Percentiles rank a stretch among this genome's conserved stretches.
Conservation (phyloP, 2,888 invertebrate genomes). For the Ochlodes sylvanus region DNA sequence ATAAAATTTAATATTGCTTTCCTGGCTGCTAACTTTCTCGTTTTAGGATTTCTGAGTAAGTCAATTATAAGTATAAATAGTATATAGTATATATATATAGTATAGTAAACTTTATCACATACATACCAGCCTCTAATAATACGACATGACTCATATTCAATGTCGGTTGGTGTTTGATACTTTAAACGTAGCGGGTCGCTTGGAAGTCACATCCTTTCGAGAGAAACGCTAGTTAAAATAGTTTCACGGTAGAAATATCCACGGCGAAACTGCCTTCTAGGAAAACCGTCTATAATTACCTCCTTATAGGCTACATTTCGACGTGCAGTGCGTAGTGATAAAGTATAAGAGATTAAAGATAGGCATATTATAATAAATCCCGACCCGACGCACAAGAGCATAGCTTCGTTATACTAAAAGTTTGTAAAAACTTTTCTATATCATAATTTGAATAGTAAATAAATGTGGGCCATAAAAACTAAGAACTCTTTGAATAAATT, state of each 20-base stretch:
- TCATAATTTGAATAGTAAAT: not conserved
- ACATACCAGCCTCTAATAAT: not conserved
- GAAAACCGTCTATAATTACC: not conserved
- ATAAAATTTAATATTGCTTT: too few species aligned
- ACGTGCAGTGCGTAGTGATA: too few species aligned
- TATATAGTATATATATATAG: too few species aligned
- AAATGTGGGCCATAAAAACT: too few species aligned
- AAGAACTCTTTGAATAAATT: not conserved
- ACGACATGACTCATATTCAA: not conserved
- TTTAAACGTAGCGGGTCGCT: not conserved
- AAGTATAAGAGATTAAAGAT: not conserved
- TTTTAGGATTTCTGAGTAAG: too few species aligned
- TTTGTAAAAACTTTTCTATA: too few species aligned
- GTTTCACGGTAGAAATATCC: not conserved
- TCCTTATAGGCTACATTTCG: not conserved
- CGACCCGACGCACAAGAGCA: not conserved
- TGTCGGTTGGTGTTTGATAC: too few species aligned
- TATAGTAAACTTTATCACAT: too few species aligned
- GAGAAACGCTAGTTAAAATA: not conserved
- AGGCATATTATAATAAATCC: not conserved
- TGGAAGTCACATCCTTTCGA: not conserved
- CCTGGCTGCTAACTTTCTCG: too few species aligned
- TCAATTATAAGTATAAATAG: too few species aligned
- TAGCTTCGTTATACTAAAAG: not conserved
- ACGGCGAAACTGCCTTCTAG: not conserved